Base-by-base conservation (phyloP, 1,140 invertebrate species). In the Tenebrio molitor region DNA sequence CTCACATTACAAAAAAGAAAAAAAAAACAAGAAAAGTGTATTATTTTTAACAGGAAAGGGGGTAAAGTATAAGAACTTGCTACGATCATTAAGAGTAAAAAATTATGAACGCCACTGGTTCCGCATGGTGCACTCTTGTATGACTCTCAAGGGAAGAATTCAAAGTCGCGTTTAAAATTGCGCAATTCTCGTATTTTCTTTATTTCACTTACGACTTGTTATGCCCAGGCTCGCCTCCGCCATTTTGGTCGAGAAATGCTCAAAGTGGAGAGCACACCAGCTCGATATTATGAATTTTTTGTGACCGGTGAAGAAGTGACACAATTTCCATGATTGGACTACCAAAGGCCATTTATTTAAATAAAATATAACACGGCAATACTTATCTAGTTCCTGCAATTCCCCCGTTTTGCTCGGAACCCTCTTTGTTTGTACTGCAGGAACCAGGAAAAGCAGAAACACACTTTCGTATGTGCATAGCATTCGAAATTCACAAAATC, bases 281-380 rank as follows among this genome's bases (percentile, higher is more conserved):
- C 53, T 42, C 64, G 36, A 66, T 66, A 66, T 66, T 66, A 66
- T 66, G 64, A 66, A 66, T 66, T 66, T 66, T 66, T 66, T 34
- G 64, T 66, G 19, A 25, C 64, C 42, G 64, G 64, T 66, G 64
- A 66, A 66, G 64, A 66, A 66, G 64, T 66, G 64, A 66, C 64
- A 66, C 64, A 66, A 66, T 66, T 66, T 66, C 36, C 64, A 66
- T 42, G 64, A 66, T 66, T 66, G 34, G 36, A 66, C 64, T 21
- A 66, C 12, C 36, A 44, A 44, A 66, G 64, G 64, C 64, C 42
- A 21, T 66, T 66, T 66, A 44, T 21, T 42, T 66, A 66, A 66
- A 66, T 66, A 66, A 66, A 66, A 66, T 25, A 66, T 66, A 15
- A 62, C 1, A 62, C 50, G 53, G 36, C 36, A 39, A 39, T 39